Percentiles rank a stretch among this genome's conserved stretches.
Conservation (phyloP, 1,140 invertebrate species). For the Apis dorsata region DNA sequence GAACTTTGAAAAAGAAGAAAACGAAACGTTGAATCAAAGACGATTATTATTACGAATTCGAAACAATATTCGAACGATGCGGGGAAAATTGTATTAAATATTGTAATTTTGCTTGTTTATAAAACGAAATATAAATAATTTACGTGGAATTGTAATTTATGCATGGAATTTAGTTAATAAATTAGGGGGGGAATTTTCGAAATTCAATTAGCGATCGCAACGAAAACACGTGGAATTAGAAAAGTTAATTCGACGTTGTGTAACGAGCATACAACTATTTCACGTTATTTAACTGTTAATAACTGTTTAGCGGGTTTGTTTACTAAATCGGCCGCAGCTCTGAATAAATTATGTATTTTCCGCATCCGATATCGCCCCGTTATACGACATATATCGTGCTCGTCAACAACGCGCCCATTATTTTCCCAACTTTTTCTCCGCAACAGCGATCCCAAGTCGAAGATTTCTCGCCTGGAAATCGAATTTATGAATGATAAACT, state of each 20-base stretch:
- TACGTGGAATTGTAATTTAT: too few species aligned
- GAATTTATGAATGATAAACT: slow-evolving; percentile 44
- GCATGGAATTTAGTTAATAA: slow-evolving; percentile 46
- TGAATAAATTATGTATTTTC: neutral
- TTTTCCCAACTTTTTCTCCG: too few species aligned
- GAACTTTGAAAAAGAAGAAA: too few species aligned
- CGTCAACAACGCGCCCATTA: too few species aligned
- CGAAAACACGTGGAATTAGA: slow-evolving; percentile 13
- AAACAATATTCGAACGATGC: too few species aligned
- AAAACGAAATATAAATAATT: too few species aligned
- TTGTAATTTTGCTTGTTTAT: too few species aligned
- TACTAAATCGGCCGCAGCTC: neutral
- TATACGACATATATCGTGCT: too few species aligned
- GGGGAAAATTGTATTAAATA: too few species aligned
- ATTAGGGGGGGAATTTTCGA: slow-evolving; percentile 23
- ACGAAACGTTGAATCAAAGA: neutral
- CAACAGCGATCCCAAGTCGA: slow-evolving; percentile 6
- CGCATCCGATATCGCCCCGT: too few species aligned
- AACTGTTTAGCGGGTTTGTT: neutral
- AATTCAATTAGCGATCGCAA: slow-evolving; percentile 10
- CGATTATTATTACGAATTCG: too few species aligned
- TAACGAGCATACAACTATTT: neutral
- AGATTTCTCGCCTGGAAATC: slow-evolving; percentile 14
- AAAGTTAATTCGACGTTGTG: slow-evolving; percentile 31
- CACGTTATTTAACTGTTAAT: neutral